Conservation (phyloP, 2,113 vertebrate species). For the Tympanuchus pallidicinctus region DNA sequence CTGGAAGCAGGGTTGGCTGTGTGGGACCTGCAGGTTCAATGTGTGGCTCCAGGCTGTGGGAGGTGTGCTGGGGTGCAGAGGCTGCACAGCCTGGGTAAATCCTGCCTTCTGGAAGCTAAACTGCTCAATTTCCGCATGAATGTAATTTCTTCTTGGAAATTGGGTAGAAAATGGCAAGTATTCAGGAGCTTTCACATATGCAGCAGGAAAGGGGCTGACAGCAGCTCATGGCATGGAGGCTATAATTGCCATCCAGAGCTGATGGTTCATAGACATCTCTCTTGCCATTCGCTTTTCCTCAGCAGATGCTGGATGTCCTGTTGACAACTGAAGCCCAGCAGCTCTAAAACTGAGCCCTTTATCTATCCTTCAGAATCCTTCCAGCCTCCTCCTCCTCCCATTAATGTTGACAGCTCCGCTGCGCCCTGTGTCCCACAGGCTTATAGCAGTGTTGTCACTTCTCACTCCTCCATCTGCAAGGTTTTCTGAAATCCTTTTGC, state of each 20-base stretch:
- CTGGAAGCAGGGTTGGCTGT: background rate
- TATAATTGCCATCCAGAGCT: slow-evolving; percentile 23
- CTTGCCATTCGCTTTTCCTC: background rate
- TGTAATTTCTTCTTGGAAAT: background rate
- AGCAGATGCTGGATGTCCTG: background rate
- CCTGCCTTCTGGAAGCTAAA: too few relatives aligned
- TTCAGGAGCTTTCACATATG: background rate
- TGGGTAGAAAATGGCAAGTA: background rate
- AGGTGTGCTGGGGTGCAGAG: background rate
- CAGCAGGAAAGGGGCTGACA: background rate
- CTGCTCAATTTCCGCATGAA: rapidly evolving
- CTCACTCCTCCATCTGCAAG: background rate
- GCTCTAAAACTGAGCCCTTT: background rate
- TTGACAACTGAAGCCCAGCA: slow-evolving; percentile 16
- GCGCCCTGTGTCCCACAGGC: background rate
- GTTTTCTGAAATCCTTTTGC: background rate
- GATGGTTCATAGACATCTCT: slow-evolving; percentile 8
- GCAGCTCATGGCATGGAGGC: background rate
- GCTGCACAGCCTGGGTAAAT: background rate
- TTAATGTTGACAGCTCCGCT: background rate
- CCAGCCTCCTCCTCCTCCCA: background rate
- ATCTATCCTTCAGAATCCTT: background rate
- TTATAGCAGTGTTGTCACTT: background rate
- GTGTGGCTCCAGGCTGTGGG: background rate
- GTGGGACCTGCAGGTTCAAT: background rate